Conservation (phyloP, 2,888 invertebrate genomes). For the Phaedon cochleariae region DNA sequence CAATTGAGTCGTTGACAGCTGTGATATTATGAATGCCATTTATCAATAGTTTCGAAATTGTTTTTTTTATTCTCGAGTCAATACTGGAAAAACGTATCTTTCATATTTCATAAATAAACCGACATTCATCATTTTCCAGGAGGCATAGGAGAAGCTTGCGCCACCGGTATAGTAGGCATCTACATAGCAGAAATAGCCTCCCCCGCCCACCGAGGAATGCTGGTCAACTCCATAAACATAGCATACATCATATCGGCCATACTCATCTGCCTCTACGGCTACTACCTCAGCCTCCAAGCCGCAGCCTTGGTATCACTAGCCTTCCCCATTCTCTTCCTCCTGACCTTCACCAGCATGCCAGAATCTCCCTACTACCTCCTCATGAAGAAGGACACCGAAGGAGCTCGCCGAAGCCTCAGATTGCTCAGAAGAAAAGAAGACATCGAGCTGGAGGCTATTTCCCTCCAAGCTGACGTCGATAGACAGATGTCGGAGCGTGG, state of each 20-base stretch:
- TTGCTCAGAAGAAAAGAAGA: slow-evolving; percentile 46
- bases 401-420: slow-evolving; percentile 46
- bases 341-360: slow-evolving; percentile 47
- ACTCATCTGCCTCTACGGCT: not conserved
- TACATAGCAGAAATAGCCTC: slow-evolving; percentile 51
- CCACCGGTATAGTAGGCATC: slow-evolving; percentile 44
- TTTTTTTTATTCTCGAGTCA: no score
- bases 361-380: slow-evolving; percentile 54
- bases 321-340: slow-evolving; percentile 44
- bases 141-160: slow-evolving; percentile 48
- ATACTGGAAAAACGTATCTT: no score
- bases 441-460: slow-evolving; percentile 47
- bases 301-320: slow-evolving; percentile 30
- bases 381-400: slow-evolving; percentile 43
- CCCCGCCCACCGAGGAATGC: slow-evolving; percentile 44
- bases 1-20: no score
- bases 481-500: slow-evolving; percentile 51
- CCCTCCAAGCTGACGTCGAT: slow-evolving; percentile 46
- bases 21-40: no score
- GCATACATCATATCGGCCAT: not conserved
- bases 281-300: slow-evolving; percentile 29
- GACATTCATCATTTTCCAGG: slow-evolving; percentile 27
- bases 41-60: no score
- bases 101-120: no score
- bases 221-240: slow-evolving; percentile 35